Evolutionary conservation across 2,113 vertebrate species (phyloP), one percentile per base, ranked within the genome.

Genomic region (Heterocephalus glaber): DNA sequence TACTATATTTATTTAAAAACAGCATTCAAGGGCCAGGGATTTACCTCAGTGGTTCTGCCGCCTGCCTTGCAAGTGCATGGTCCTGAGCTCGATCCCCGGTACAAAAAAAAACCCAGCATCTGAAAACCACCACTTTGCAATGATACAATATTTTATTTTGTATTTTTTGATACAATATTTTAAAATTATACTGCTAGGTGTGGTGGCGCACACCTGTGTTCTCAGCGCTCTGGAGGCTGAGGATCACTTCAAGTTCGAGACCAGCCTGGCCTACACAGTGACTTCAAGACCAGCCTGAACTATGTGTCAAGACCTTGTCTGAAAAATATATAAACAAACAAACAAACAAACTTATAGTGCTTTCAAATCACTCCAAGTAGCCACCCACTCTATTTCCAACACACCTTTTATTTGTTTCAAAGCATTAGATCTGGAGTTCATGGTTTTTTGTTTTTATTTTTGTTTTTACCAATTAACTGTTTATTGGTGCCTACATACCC

Each of bases 301-400:
- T 20, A 58, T 19, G 17, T 58, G 4, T 5, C 17, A 17, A 58
- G 11, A 11, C 54, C 52, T 12, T 52, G 52, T 8, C 52, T 52
- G n/a, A n/a, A n/a, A 7, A 52, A 52, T 52, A 52, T 8, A 52
- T 12, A 52, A 56, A 56, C 54, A 56, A 56, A 56, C 54, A 58
- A 58, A 58, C 56, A 58, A 58, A 58, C 56, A 26, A 96, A 94
- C 0, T 44, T 16, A 2, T 74, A 77, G 47, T 76, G 63, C 38
- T 95, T 90, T 82, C 85, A 95, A 90, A 85, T 72, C 22, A 95
- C 44, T 86, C 41, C 30, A 68, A 91, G 74, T 30, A 56, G 44
- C 30, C 17, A 60, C 20, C 58, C 17, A 30, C 2, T 70, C 60
- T 94, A 41, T 70, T 35, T 82, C n/a, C 12, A 54, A 24, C 8